phyloP scores from a whole-genome alignment of 2,797 vertebrate species.

The Falco rusticolus region DNA sequence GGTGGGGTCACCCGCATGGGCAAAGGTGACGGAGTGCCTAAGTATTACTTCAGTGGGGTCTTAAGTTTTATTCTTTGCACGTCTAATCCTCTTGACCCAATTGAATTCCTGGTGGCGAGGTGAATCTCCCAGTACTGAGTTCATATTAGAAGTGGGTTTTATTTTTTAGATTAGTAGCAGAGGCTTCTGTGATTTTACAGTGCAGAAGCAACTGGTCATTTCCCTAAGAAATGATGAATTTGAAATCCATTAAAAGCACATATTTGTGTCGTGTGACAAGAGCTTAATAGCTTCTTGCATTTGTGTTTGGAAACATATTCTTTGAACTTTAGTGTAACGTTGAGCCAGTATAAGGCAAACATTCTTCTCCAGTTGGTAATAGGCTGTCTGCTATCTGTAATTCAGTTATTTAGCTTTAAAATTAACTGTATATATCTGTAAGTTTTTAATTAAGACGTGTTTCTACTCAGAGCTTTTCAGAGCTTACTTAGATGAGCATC shows the following conservation, averaged over 20 bases:
- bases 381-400: constrained; percentile 60
- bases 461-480: constrained; percentile 50
- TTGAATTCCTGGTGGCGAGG: neutral
- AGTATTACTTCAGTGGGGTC: neutral
- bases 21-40: neutral
- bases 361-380: constrained; percentile 48
- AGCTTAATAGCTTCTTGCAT: constrained; percentile 60
- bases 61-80: neutral
- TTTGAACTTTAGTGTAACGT: constrained; percentile 52
- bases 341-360: constrained; percentile 58
- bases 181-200: neutral
- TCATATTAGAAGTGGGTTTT: neutral
- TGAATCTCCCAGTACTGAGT: neutral
- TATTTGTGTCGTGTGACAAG: constrained; percentile 53
- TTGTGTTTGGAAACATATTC: constrained; percentile 64
- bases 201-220: neutral
- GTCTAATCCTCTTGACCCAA: neutral
- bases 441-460: constrained; percentile 57
- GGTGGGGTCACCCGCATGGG: neutral
- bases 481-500: constrained; percentile 57
- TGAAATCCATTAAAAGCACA: constrained; percentile 54
- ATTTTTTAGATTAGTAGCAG: neutral
- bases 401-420: constrained; percentile 70
- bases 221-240: constrained; percentile 32
- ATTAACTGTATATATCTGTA: constrained; percentile 72